Conservation (phyloP, 92 coral and sea anemone genomes). For the Anthopleura xanthogrammica region DNA sequence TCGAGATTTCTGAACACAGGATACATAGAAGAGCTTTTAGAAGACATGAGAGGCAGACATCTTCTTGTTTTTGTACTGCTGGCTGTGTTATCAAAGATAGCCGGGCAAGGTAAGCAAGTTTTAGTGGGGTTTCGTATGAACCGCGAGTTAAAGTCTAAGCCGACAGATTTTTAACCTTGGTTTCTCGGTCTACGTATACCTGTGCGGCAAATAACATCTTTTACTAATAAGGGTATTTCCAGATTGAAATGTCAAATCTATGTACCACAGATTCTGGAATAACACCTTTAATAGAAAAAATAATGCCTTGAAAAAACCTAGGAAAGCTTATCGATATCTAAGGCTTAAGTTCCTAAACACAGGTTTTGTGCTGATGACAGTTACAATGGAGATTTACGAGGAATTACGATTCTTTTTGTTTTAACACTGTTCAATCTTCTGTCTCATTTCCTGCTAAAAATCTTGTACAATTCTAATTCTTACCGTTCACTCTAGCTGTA, state of each 20-base stretch:
- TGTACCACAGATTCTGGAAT: not conserved
- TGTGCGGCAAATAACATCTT: not conserved
- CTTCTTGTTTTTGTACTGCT: not conserved
- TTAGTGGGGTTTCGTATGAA: not conserved
- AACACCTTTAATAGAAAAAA: not conserved
- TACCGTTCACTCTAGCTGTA: too few relatives aligned
- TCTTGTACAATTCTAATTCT: too few relatives aligned
- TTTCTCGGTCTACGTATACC: not conserved
- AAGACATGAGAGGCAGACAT: not conserved
- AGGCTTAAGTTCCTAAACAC: too few relatives aligned
- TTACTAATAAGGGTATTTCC: not conserved
- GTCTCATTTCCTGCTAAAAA: constrained; percentile 1
- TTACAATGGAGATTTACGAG: not conserved
- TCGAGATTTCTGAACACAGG: not conserved
- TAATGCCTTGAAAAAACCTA: too few relatives aligned
- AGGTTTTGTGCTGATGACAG: not conserved
- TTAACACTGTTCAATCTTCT: not conserved
- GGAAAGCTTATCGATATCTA: too few relatives aligned
- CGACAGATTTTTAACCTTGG: not conserved
- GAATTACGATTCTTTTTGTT: not conserved
- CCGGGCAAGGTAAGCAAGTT: not conserved
- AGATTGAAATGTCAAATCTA: not conserved
- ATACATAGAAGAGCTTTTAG: not conserved
- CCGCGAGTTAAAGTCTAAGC: not conserved
- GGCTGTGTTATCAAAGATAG: not conserved